Evolutionary conservation across 30 jellyfish, hydroid and myxozoan species (phyloP).

Genomic region (Nemopilema nomurai): DNA sequence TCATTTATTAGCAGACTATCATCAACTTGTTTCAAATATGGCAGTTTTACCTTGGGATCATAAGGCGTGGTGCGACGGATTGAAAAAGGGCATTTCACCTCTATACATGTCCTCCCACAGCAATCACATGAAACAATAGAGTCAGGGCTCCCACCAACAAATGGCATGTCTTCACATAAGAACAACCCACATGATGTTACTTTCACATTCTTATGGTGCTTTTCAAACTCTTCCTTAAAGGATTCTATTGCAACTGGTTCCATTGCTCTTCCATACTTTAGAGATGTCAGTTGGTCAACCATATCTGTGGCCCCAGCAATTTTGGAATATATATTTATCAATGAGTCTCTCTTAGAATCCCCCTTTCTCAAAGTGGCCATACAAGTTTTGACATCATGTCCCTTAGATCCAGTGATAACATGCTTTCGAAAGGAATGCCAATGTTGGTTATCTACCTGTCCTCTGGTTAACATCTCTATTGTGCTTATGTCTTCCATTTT

Average conservation of each 20-base stretch:
- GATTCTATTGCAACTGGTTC: no score
- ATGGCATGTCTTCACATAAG: constrained; percentile 23
- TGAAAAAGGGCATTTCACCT: constrained; percentile 27
- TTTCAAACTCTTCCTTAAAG: no score
- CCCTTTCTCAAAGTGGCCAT: constrained; percentile 1
- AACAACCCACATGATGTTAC: no score
- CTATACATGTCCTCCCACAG: constrained; percentile 26
- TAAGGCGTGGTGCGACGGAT: constrained; percentile 3
- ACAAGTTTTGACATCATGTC: constrained; percentile 24
- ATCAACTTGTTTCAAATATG: constrained; percentile 8
- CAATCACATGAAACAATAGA: constrained; percentile 22
- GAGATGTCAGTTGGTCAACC: constrained; percentile 37
- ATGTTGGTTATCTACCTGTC: constrained; percentile 5
- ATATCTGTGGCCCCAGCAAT: constrained; percentile 27
- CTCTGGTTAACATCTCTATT: constrained; percentile 7
- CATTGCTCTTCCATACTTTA: constrained; percentile 56
- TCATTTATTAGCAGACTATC: neutral
- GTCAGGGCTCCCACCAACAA: constrained; percentile 53
- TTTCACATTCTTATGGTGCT: no score
- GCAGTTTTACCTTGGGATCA: constrained; percentile 11
- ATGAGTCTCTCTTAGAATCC: neutral
- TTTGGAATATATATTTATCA: neutral
- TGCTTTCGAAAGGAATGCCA: constrained; percentile 23
- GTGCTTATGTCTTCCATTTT: neutral
- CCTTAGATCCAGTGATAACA: constrained; percentile 61